Evolutionary conservation across 2,888 invertebrate genomes (phyloP).

Genomic region (Philaethria dido): DNA sequence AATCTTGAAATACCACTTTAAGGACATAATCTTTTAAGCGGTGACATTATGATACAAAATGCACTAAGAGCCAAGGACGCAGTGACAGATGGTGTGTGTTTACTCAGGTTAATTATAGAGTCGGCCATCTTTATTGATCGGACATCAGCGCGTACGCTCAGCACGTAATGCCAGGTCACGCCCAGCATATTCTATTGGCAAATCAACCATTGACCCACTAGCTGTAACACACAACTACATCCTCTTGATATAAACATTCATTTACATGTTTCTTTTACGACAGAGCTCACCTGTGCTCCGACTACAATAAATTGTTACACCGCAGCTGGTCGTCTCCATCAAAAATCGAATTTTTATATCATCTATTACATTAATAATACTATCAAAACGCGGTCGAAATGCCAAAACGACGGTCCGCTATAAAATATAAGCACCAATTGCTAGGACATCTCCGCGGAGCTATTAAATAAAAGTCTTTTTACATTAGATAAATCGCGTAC

Average conservation of each 20-base stretch:
- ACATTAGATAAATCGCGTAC: constrained; percentile 82
- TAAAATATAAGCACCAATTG: constrained; percentile 77
- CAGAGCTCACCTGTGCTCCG: constrained; percentile 57
- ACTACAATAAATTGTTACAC: constrained; percentile 67
- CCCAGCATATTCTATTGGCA: constrained; percentile 73
- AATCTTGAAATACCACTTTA: constrained; percentile 44
- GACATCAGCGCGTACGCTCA: constrained; percentile 60
- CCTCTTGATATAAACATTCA: constrained; percentile 46
- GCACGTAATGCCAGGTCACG: constrained; percentile 60
- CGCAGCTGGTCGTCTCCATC: constrained; percentile 70
- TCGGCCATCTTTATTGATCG: constrained; percentile 65
- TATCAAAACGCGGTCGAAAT: constrained; percentile 72
- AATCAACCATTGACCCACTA: constrained; percentile 60
- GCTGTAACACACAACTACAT: constrained; percentile 55
- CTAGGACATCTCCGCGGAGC: constrained; percentile 77
- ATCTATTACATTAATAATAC: constrained; percentile 73
- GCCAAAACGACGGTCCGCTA: constrained; percentile 71
- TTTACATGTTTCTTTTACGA: constrained; percentile 52
- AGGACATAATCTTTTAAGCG: constrained; percentile 43
- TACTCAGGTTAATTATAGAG: constrained; percentile 58
- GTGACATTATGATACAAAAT: constrained; percentile 44
- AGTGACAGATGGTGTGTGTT: constrained; percentile 58
- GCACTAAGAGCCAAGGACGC: constrained; percentile 55
- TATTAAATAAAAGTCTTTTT: constrained; percentile 83
- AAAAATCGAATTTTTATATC: constrained; percentile 76